Base-by-base conservation (phyloP, 2,888 invertebrate genomes). In the Copidosoma aretas region DNA sequence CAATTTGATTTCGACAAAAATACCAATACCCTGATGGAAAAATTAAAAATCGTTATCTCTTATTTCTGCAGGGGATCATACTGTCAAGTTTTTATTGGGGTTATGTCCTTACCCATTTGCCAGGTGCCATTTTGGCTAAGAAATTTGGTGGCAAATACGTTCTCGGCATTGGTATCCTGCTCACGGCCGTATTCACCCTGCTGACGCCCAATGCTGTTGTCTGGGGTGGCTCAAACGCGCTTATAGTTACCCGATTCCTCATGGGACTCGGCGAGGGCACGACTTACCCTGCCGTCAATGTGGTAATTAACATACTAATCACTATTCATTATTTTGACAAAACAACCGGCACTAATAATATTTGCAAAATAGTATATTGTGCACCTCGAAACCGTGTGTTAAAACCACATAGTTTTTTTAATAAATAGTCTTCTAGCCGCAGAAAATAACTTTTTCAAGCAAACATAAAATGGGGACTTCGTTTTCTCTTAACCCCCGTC, bases 261-360 rank as follows among this genome's bases (percentile, higher is more conserved):
- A 93, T 93, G 87, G 95, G 95, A 52, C 86, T 94, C 4, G 93
- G 93, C 71, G 94, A 95, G 87, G 93, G 93, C 22, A 91, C 92
- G 10, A 93, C 93, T 0, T 93, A 91, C 80, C 94, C 93, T 1
- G 94, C 96, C 0, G 12, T 46, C 2, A 52, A 52, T 5, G 22
- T 52, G 1, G 10, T n/a, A 49, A 49, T 5, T 49, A 49, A n/a
- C 19, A 49, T n/a, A n/a, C n/a, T n/a, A n/a, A n/a, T n/a, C n/a
- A n/a, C n/a, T n/a, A n/a, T n/a, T n/a, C n/a, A n/a, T n/a, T n/a
- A n/a, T n/a, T n/a, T n/a, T n/a, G n/a, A n/a, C n/a, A n/a, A n/a
- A n/a, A n/a, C n/a, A n/a, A n/a, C n/a, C n/a, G n/a, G n/a, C n/a
- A n/a, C n/a, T n/a, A n/a, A n/a, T n/a, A n/a, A n/a, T n/a, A n/a